These are phyloP conservation scores for Trachurus trachurus DNA, from an alignment of 2,797 vertebrate species.

Conservation along the genomic window DNA sequence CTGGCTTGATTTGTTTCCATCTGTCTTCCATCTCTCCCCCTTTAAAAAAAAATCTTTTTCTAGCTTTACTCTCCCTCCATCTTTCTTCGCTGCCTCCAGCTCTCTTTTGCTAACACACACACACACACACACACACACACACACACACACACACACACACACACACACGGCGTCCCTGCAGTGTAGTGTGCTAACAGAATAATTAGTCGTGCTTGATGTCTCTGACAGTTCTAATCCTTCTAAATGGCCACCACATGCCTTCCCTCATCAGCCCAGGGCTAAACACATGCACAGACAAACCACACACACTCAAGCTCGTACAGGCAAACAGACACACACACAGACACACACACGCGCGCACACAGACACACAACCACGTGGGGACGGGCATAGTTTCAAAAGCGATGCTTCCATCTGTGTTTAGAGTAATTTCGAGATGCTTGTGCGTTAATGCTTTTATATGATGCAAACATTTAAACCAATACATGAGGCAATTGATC, in stretches of 20 bases:
- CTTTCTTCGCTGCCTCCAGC: slow-evolving; percentile 48
- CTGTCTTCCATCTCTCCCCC: slow-evolving; percentile 60
- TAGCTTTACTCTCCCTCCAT: slow-evolving; percentile 47
- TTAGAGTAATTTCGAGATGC: slow-evolving; percentile 18
- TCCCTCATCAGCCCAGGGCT: slow-evolving; percentile 78
- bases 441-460: slow-evolving; percentile 18
- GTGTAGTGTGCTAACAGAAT: slow-evolving; percentile 80
- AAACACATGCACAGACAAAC: slow-evolving; percentile 55
- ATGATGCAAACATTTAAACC: slow-evolving; percentile 14
- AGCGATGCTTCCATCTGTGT: slow-evolving; percentile 39
- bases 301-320: slow-evolving; percentile 2
- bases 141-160: slow-evolving; percentile 29
- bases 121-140: slow-evolving; percentile 36
- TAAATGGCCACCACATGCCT: slow-evolving; percentile 88
- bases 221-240: slow-evolving; percentile 88
- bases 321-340: neutral
- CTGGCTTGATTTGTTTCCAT: slow-evolving; percentile 66
- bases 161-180: slow-evolving; percentile 53
- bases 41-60: slow-evolving; percentile 42
- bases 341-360: slow-evolving; percentile 6
- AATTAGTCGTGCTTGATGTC: slow-evolving; percentile 88
- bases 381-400: slow-evolving; percentile 28
- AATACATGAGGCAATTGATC: neutral
- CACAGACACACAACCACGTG: slow-evolving; percentile 18
- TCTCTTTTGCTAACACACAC: slow-evolving; percentile 19